phyloP scores from a whole-genome alignment of 2,888 invertebrate genomes.

The Matsumyia berberina region DNA sequence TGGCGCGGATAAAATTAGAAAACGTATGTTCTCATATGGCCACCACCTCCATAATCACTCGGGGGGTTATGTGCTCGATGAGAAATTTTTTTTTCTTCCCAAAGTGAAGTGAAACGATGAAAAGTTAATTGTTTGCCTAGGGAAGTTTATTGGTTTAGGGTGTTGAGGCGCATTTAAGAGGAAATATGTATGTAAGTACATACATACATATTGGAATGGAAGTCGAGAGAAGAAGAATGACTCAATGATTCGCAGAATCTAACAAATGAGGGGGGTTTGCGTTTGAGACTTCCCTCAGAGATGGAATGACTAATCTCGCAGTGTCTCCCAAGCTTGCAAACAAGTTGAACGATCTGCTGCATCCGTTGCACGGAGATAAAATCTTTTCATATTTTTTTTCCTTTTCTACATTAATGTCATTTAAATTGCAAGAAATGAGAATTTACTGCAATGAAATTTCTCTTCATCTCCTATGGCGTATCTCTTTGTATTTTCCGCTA shows the following conservation, averaged over 20 bases:
- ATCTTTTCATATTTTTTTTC: conserved; percentile 27
- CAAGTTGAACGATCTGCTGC: conserved; percentile 5
- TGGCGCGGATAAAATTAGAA: conserved; percentile 60
- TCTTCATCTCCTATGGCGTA: conserved; percentile 10
- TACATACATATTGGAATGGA: no score
- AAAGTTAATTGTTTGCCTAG: conserved; percentile 65
- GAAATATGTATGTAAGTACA: no score
- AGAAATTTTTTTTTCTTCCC: conserved; percentile 18
- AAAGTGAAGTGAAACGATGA: conserved; percentile 58
- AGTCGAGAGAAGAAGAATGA: conserved; percentile 14
- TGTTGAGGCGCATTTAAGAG: conserved; percentile 64
- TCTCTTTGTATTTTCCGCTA: conserved; percentile 16
- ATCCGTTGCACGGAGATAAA: conserved; percentile 25
- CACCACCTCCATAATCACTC: not conserved
- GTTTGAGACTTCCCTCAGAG: not conserved
- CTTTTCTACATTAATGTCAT: conserved; percentile 32
- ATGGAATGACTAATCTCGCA: not conserved
- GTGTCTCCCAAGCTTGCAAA: conserved; percentile 8
- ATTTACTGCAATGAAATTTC: conserved; percentile 8
- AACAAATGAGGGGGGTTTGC: no score
- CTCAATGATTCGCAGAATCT: conserved; percentile 15
- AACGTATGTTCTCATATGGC: conserved; percentile 24
- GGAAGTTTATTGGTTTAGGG: conserved; percentile 58
- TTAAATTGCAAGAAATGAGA: conserved; percentile 30
- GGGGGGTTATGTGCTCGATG: conserved; percentile 19